phyloP scores from a whole-genome alignment of 1,140 invertebrate species.

The Drosophila novamexicana region DNA sequence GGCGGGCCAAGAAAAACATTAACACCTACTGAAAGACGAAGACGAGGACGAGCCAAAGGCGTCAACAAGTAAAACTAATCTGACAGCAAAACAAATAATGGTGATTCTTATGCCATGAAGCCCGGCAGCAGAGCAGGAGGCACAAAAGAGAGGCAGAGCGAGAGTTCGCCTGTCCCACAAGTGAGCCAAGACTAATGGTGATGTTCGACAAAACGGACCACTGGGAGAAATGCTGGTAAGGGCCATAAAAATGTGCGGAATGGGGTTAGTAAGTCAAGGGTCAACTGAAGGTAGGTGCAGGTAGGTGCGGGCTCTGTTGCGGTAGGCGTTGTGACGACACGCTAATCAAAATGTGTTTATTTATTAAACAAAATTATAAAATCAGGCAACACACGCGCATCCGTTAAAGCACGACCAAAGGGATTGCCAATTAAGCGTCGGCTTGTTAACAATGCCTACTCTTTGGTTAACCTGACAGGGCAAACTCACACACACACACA shows the following conservation, averaged over 20 bases:
- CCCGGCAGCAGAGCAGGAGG: neutral
- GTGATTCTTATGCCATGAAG: constrained; percentile 58
- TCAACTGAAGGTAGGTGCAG: constrained; percentile 12
- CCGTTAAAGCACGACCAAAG: constrained; percentile 10
- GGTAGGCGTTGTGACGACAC: constrained; percentile 43
- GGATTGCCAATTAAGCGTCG: constrained; percentile 51
- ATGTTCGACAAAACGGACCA: constrained; percentile 54
- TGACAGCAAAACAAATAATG: constrained; percentile 75
- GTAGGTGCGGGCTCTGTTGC: neutral
- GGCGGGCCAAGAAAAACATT: constrained; percentile 28
- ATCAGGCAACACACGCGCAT: constrained; percentile 29
- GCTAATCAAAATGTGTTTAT: constrained; percentile 76
- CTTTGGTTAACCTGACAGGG: constrained; percentile 58
- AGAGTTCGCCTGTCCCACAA: neutral
- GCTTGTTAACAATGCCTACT: constrained; percentile 66
- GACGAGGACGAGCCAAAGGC: constrained; percentile 32
- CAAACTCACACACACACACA: constrained; percentile 21
- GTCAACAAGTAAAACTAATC: constrained; percentile 76
- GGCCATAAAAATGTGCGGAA: constrained; percentile 19
- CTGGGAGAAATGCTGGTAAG: neutral
- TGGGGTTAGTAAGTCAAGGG: constrained; percentile 55
- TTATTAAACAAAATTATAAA: constrained; percentile 70
- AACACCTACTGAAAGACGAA: constrained; percentile 38
- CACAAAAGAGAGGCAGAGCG: neutral
- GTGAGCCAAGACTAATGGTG: constrained; percentile 53